Conservation (phyloP, 2,888 invertebrate genomes). For the Oeneis ivallda region DNA sequence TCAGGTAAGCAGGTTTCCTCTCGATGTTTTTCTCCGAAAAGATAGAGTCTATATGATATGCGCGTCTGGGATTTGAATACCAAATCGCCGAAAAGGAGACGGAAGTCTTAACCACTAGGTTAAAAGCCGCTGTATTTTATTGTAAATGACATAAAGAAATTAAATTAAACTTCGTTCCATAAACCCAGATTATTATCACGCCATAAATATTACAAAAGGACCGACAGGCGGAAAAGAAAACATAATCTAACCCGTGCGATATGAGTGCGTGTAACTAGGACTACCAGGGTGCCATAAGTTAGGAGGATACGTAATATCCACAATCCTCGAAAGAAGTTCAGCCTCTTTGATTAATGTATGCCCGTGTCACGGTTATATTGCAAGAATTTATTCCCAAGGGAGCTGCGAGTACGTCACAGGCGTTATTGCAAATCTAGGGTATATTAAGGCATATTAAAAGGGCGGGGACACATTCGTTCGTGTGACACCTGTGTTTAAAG, state of each 20-base stretch:
- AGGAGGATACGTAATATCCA: constrained; percentile 68
- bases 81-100: too few species aligned
- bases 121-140: background rate
- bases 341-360: constrained; percentile 77
- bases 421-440: constrained; percentile 78
- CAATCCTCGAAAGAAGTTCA: constrained; percentile 54
- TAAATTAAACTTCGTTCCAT: constrained; percentile 24
- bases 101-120: too few species aligned
- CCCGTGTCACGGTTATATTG: constrained; percentile 74
- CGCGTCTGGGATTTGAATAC: too few species aligned
- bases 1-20: too few species aligned
- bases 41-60: too few species aligned
- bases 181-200: constrained; percentile 38
- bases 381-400: constrained; percentile 60
- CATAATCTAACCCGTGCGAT: constrained; percentile 51
- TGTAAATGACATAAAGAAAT: constrained; percentile 6
- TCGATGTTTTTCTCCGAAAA: too few species aligned
- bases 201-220: constrained; percentile 45
- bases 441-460: constrained; percentile 77
- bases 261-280: constrained; percentile 43
- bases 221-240: constrained; percentile 43
- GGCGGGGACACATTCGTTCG: constrained; percentile 61
- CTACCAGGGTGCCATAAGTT: constrained; percentile 65
- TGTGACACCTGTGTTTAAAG: constrained; percentile 65
- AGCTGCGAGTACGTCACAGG: constrained; percentile 56